A percentile compares a stretch with the other conserved stretches of the same genome.
phyloP scores from a whole-genome alignment of 1,140 invertebrate species.

The Galleria mellonella region DNA sequence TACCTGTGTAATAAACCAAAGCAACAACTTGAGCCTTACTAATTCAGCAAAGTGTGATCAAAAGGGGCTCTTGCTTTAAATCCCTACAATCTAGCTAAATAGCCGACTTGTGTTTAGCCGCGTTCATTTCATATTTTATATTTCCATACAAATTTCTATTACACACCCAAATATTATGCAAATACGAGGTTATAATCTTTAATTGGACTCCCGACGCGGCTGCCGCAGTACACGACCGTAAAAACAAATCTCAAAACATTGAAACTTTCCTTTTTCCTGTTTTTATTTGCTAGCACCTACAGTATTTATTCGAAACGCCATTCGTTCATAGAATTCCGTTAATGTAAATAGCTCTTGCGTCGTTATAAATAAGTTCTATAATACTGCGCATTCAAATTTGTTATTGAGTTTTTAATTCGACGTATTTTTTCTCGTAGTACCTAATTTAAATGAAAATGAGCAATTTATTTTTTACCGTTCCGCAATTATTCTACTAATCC shows the following conservation, averaged over 20 bases:
- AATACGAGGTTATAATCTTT: constrained; percentile 34
- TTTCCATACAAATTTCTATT: constrained; percentile 20
- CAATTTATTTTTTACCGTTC: neutral
- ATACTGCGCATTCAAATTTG: neutral
- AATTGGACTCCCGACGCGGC: constrained; percentile 22
- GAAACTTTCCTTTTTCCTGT: constrained; percentile 11
- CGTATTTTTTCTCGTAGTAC: neutral
- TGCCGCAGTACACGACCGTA: constrained; percentile 11
- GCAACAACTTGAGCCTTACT: neutral
- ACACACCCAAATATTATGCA: constrained; percentile 37
- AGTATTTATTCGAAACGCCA: constrained; percentile 1
- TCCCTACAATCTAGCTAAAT: constrained; percentile 7
- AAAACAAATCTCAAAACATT: constrained; percentile 19
- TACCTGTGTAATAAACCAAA: too few relatives aligned
- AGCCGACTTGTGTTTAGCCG: neutral
- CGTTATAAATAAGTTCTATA: neutral
- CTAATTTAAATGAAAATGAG: neutral
- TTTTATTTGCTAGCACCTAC: constrained; percentile 11
- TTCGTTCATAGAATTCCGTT: neutral
- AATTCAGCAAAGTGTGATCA: neutral
- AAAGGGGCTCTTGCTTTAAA: neutral
- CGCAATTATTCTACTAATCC: too few relatives aligned
- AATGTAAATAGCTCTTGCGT: constrained; percentile 2
- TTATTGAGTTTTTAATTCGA: constrained; percentile 1
- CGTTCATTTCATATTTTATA: constrained; percentile 16